phyloP scores from a whole-genome alignment of 2,113 vertebrate species.

The Neoarius graeffei region DNA sequence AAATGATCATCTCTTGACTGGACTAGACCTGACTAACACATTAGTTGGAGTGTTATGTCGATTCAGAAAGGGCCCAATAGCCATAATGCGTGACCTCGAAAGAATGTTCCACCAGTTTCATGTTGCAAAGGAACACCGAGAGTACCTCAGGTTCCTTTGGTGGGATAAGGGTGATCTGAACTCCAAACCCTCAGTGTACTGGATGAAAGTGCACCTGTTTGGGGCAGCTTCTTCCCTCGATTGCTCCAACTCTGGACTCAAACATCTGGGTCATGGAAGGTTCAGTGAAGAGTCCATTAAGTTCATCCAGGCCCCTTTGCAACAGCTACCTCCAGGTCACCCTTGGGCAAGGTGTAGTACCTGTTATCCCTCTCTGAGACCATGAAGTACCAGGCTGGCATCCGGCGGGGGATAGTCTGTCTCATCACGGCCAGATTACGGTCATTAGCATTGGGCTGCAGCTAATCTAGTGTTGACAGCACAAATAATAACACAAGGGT shows the following conservation, averaged over 20 bases:
- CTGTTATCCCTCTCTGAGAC: no score
- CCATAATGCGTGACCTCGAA: slow-evolving; percentile 9
- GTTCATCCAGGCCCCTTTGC: slow-evolving; percentile 13
- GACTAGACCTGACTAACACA: slow-evolving; percentile 9
- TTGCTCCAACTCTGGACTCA: slow-evolving; percentile 28
- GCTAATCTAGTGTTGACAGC: no score
- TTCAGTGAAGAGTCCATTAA: slow-evolving; percentile 24
- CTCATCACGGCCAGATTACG: no score
- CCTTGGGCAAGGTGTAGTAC: no score
- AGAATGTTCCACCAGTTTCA: no score
- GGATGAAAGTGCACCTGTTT: slow-evolving; percentile 7
- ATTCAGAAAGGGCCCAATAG: slow-evolving; percentile 31
- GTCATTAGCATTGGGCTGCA: no score
- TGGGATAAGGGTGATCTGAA: slow-evolving; percentile 25
- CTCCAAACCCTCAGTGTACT: not conserved
- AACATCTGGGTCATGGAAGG: slow-evolving; percentile 25
- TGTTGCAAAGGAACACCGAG: not conserved
- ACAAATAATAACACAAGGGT: no score
- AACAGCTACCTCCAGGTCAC: no score
- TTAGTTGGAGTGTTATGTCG: slow-evolving; percentile 26
- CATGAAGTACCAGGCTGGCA: no score
- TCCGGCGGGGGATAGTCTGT: no score
- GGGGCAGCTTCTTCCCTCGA: not conserved
- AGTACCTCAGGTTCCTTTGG: slow-evolving; percentile 32
- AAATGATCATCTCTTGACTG: slow-evolving; percentile 31